Percentiles rank a stretch among this genome's conserved stretches.
Conservation (phyloP, 2,888 invertebrate genomes). For the Thalpophila matura region DNA sequence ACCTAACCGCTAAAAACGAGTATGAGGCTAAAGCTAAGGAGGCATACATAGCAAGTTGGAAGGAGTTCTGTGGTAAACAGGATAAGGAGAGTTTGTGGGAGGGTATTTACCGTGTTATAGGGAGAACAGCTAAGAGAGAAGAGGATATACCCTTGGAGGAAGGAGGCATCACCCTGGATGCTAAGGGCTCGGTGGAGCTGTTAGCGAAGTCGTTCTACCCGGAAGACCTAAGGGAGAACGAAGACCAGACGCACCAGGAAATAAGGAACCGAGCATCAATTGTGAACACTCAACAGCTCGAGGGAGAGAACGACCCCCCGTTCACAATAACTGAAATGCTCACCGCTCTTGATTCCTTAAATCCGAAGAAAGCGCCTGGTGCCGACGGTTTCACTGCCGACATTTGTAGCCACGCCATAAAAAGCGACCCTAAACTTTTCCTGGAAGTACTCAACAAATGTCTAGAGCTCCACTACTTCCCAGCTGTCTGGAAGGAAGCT, state of each 20-base stretch:
- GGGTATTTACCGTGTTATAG: no score
- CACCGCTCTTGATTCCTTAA: background rate
- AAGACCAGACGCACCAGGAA: constrained; percentile 2
- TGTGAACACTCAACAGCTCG: background rate
- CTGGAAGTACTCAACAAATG: no score
- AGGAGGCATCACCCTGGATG: constrained; percentile 9
- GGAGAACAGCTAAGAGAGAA: background rate
- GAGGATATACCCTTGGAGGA: constrained; percentile 1
- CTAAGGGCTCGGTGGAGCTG: constrained; percentile 15
- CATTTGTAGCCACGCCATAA: constrained; percentile 8
- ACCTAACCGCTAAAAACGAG: constrained; percentile 36
- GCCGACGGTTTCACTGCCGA: constrained; percentile 1
- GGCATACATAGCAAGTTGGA: constrained; percentile 41
- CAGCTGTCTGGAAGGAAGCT: no score
- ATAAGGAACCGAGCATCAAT: background rate
- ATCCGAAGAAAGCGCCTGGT: constrained; percentile 35
- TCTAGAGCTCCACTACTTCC: no score
- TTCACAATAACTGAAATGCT: constrained; percentile 32
- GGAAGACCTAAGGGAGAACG: background rate
- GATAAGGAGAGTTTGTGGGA: no score
- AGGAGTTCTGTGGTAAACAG: constrained; percentile 46
- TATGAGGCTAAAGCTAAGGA: constrained; percentile 22
- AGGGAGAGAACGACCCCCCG: constrained; percentile 30
- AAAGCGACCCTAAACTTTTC: no score
- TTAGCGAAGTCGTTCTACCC: constrained; percentile 34